Evolutionary conservation across 2,888 invertebrate genomes (phyloP), one percentile per base, ranked within the genome.

Genomic region (Stenichneumon culpator): DNA sequence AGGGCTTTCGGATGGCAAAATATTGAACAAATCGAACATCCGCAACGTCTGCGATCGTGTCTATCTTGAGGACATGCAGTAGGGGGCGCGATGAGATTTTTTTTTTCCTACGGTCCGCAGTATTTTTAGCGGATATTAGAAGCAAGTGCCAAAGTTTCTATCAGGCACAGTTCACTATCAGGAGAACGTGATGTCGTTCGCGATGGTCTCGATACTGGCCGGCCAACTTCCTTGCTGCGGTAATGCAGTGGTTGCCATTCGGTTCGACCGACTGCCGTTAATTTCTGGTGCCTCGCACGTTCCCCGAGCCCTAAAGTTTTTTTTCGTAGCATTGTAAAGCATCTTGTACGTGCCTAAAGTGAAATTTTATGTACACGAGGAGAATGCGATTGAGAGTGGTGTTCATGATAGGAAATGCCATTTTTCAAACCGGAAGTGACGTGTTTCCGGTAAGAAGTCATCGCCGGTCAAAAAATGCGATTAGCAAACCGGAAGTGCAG

Each of bases 131-230:
- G 88, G 87, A 86, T 80, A 89, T 90, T 87, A 87, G 89, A 89
- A 89, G 88, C 90, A 89, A 89, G 88, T 89, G 90, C 87, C 89
- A 88, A 89, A 90, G 89, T 91, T 90, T 88, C 89, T 88, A 90
- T 90, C 90, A 89, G 89, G 89, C 89, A 89, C 90, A 89, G 89
- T 88, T 89, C 74, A 75, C 77, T 89, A 91, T 69, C 89, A 91
- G 90, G 90, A 88, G 89, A 87, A 82, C 82, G 84, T 82, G 79
- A 81, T 72, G 68, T 80, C 73, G 65, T 80, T 36, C 16, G 65
- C 63, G 47, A 7, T 22, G 39, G 57, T 57, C 44, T 14, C 57
- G 57, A 25, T 57, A 22, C 44, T 22, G 70, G 25, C 52, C 32
- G 36, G 60, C 65, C 39, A 54, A 52, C 74, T 73, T 79, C 84